A percentile compares a stretch with the other conserved stretches of the same genome.
phyloP scores from a whole-genome alignment of 2,113 vertebrate genomes.

The Marcusenius ussheri region DNA sequence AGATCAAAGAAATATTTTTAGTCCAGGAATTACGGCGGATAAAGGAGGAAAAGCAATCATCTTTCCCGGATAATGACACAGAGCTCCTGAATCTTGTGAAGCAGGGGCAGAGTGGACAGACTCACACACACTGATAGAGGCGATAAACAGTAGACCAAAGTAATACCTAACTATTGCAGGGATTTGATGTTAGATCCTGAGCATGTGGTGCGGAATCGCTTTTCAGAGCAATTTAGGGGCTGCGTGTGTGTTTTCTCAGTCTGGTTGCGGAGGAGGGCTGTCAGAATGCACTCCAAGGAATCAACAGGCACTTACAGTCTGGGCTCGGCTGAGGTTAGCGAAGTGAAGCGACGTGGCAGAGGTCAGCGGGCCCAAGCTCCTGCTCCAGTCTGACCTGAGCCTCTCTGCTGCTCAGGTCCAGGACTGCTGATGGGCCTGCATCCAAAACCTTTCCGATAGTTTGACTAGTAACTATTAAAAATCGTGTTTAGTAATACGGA shows the following conservation, averaged over 20 bases:
- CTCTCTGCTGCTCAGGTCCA: background rate
- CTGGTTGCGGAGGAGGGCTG: background rate
- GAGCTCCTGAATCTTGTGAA: background rate
- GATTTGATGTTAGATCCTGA: background rate
- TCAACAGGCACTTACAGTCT: background rate
- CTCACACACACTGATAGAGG: background rate
- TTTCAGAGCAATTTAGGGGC: background rate
- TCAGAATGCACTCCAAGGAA: background rate
- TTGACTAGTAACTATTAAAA: background rate
- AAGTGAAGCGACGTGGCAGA: background rate
- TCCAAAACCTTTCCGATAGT: background rate
- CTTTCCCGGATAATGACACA: background rate
- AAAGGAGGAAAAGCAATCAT: background rate
- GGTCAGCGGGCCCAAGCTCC: background rate
- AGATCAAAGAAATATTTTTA: slow-evolving; percentile 5
- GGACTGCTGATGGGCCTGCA: background rate
- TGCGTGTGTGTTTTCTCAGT: background rate
- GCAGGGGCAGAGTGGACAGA: background rate
- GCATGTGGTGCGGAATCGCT: background rate
- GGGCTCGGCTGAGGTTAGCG: background rate
- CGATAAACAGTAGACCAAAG: background rate
- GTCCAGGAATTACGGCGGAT: background rate
- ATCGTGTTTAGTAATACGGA: background rate
- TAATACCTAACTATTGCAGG: background rate
- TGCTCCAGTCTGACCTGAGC: background rate